Evolutionary conservation across 2,888 invertebrate genomes (phyloP).

Genomic region (Euclidia mi): DNA sequence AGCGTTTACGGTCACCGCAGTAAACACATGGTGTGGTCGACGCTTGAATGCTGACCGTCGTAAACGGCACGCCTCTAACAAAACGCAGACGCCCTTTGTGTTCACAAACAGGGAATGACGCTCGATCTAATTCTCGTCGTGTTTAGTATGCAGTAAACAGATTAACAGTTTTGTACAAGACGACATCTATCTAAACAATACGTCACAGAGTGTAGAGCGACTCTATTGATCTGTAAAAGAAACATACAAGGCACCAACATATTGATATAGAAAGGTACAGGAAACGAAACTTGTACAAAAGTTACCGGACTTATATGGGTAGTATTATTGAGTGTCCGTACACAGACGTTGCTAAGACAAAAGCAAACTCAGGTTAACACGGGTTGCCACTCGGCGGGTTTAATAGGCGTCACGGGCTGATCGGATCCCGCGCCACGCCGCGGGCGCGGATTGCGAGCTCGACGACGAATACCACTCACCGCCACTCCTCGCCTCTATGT

Average conservation of each 20-base stretch:
- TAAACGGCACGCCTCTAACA: constrained; percentile 70
- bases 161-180: neutral
- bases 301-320: neutral
- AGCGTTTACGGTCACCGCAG: constrained; percentile 69
- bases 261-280: too few relatives aligned
- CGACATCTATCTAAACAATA: too few relatives aligned
- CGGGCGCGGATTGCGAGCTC: constrained; percentile 34
- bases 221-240: too few relatives aligned
- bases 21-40: constrained; percentile 75
- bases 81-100: constrained; percentile 40
- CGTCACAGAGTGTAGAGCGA: too few relatives aligned
- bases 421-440: constrained; percentile 59
- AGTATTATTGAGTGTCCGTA: constrained; percentile 22
- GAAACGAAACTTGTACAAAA: neutral
- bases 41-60: constrained; percentile 67
- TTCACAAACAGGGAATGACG: constrained; percentile 21
- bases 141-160: constrained; percentile 1
- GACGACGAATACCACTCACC: constrained; percentile 53
- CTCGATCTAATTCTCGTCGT: constrained; percentile 20
- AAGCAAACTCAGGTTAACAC: constrained; percentile 73
- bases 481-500: constrained; percentile 18
- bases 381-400: constrained; percentile 70
- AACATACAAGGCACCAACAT: too few relatives aligned
- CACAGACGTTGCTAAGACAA: constrained; percentile 53
- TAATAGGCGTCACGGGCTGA: constrained; percentile 59